phyloP scores from a whole-genome alignment of 2,888 invertebrate species.

The Limnephilus auricula region DNA sequence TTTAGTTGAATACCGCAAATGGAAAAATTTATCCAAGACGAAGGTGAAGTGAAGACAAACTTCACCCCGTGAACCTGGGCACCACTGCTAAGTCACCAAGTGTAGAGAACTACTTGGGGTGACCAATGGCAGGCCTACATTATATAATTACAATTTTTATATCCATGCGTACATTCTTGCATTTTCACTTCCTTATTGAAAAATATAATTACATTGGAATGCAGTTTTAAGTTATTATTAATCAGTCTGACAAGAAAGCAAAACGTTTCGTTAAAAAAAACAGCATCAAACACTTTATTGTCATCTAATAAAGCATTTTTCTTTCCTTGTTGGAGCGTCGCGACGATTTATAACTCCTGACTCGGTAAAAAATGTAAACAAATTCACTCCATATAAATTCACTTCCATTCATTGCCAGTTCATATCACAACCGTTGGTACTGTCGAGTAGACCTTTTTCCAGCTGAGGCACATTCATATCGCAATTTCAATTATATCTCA shows the following conservation, averaged over 20 bases:
- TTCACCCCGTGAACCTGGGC: too few species aligned
- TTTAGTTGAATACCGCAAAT: too few species aligned
- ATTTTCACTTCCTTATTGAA: not conserved
- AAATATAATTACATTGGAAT: not conserved
- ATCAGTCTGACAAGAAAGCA: not conserved
- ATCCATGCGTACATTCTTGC: too few species aligned
- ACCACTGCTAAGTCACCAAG: too few species aligned
- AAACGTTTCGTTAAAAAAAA: not conserved
- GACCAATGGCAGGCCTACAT: too few species aligned
- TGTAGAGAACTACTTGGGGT: too few species aligned
- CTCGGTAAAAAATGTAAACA: not conserved
- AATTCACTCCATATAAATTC: slow-evolving; percentile 8
- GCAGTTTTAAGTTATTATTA: not conserved
- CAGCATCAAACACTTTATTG: not conserved
- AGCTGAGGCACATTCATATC: not conserved
- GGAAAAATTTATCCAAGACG: too few species aligned
- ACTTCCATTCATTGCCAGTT: not conserved
- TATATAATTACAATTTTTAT: not conserved
- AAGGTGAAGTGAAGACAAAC: too few species aligned
- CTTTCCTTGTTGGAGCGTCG: not conserved
- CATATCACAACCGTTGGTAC: not conserved
- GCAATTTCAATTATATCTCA: not conserved
- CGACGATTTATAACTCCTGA: not conserved
- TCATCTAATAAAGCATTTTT: not conserved
- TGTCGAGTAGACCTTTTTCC: not conserved